Conservation (phyloP, 2,888 invertebrate genomes). For the Masnerella sp. region DNA sequence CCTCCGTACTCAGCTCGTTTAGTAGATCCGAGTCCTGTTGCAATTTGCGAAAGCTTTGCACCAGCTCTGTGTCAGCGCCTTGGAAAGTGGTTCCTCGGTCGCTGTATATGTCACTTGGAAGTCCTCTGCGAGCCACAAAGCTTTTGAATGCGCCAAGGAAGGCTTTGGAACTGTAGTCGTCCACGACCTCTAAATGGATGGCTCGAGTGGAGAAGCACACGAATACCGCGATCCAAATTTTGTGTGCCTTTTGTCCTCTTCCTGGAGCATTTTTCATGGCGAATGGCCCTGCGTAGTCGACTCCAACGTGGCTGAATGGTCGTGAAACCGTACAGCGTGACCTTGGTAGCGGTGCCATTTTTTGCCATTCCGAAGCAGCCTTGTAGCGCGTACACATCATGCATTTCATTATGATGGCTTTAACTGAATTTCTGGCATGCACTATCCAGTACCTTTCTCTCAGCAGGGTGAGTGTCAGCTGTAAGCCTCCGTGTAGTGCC, state of each 20-base stretch:
- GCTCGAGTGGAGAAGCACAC: conserved; percentile 2
- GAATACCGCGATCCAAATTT: neutral
- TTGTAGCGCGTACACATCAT: neutral
- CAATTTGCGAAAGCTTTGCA: neutral
- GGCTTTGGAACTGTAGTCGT: neutral
- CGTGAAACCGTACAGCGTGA: neutral
- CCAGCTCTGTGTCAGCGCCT: neutral
- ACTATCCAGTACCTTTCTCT: conserved; percentile 7
- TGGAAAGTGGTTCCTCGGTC: neutral
- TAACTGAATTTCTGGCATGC: neutral
- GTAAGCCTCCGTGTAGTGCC: neutral
- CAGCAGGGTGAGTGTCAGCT: neutral
- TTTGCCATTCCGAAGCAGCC: neutral
- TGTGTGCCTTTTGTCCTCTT: neutral
- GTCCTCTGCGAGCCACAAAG: neutral
- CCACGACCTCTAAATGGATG: neutral
- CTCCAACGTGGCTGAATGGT: neutral
- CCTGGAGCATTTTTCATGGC: neutral
- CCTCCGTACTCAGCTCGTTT: neutral
- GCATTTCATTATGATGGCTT: neutral
- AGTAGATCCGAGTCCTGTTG: no score
- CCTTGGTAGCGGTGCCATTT: conserved; percentile 1
- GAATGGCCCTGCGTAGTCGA: conserved; percentile 9
- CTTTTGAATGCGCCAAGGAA: neutral
- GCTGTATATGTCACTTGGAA: neutral